Evolutionary conservation across 2,113 vertebrate genomes (phyloP).

Genomic region (Prionailurus viverrinus): DNA sequence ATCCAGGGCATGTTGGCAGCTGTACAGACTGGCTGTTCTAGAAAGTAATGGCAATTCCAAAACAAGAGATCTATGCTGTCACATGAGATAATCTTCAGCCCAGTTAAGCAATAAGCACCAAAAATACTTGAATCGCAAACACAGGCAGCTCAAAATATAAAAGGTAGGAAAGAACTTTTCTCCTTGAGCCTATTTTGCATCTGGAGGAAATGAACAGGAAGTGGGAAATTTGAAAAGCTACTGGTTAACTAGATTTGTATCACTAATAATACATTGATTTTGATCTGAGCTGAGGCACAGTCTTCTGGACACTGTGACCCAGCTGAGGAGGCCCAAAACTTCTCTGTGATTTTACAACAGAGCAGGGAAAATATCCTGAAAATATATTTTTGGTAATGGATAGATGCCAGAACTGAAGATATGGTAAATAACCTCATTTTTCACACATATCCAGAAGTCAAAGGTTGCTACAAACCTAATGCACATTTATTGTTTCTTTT

Average conservation of each 20-base stretch:
- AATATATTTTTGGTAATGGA: slow-evolving; percentile 34
- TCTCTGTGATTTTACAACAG: slow-evolving; percentile 10
- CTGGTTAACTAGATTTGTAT: slow-evolving; percentile 20
- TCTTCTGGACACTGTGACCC: background rate
- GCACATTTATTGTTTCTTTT: background rate
- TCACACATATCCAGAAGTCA: background rate
- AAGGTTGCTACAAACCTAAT: background rate
- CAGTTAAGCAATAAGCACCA: slow-evolving; percentile 68
- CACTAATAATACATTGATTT: slow-evolving; percentile 1
- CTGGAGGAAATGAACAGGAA: slow-evolving; percentile 54
- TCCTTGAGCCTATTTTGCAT: background rate
- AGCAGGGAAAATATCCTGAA: background rate
- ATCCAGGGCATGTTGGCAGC: slow-evolving; percentile 84
- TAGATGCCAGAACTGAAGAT: background rate
- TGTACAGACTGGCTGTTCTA: slow-evolving; percentile 78
- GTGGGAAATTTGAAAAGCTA: slow-evolving; percentile 41
- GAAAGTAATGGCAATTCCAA: slow-evolving; percentile 84
- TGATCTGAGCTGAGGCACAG: background rate
- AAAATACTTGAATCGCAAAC: slow-evolving; percentile 83
- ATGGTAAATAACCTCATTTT: slow-evolving; percentile 20
- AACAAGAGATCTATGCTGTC: slow-evolving; percentile 80
- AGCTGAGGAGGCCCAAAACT: background rate
- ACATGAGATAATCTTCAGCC: slow-evolving; percentile 73
- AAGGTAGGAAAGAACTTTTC: slow-evolving; percentile 43
- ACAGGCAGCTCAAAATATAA: slow-evolving; percentile 51